Percentiles rank a stretch among this genome's conserved stretches.
These are phyloP conservation scores for Anthophora plumipes DNA, from an alignment of 2,888 invertebrate species.

Conservation along the genomic window DNA sequence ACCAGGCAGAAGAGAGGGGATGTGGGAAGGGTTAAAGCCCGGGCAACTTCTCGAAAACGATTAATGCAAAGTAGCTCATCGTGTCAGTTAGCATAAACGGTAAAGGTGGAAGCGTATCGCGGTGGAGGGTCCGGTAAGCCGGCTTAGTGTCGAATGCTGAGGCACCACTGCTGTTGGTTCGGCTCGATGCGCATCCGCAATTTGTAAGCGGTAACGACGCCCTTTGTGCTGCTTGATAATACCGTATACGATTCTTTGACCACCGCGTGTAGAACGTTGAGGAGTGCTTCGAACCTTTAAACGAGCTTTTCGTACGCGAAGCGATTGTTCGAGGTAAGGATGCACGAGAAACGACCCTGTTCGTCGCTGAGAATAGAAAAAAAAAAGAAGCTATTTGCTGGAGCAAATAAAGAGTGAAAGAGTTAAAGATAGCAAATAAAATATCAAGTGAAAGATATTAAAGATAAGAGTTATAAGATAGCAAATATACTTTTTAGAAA, in stretches of 20 bases:
- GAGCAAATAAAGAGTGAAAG: too few species aligned
- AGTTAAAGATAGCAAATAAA: too few species aligned
- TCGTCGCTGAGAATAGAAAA: too few species aligned
- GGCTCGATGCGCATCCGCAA: slow-evolving; percentile 47
- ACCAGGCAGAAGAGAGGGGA: background rate
- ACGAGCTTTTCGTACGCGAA: slow-evolving; percentile 35
- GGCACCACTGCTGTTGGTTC: slow-evolving; percentile 44
- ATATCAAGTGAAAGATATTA: too few species aligned
- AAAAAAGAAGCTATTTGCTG: too few species aligned
- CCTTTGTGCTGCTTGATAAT: slow-evolving; percentile 58
- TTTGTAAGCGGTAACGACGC: slow-evolving; percentile 61
- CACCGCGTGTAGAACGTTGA: background rate
- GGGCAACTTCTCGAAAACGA: slow-evolving; percentile 63
- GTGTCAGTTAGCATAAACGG: slow-evolving; percentile 69
- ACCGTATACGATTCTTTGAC: slow-evolving; percentile 58
- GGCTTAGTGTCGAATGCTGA: slow-evolving; percentile 64
- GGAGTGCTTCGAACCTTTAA: slow-evolving; percentile 16
- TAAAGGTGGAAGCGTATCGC: slow-evolving; percentile 56
- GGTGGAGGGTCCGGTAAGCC: slow-evolving; percentile 59
- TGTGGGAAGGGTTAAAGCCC: slow-evolving; percentile 6
- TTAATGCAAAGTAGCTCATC: slow-evolving; percentile 73
- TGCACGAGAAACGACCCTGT: background rate
- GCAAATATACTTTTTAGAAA: too few species aligned
- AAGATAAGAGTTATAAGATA: too few species aligned
- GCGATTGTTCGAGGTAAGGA: slow-evolving; percentile 26